Evolutionary conservation across 2,888 invertebrate species (phyloP).

Genomic region (Lacanobia oleracea): DNA sequence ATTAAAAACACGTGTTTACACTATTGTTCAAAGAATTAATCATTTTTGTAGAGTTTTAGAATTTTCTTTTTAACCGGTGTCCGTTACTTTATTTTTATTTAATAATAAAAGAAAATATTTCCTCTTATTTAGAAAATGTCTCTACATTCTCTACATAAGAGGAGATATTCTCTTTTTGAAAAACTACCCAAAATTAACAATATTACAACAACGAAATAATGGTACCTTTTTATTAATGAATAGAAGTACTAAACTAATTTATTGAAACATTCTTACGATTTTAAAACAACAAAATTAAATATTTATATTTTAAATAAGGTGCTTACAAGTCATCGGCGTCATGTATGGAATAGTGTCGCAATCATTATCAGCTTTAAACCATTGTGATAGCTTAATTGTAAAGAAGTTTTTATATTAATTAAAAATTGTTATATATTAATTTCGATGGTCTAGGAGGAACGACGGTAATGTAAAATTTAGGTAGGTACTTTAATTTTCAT

Average conservation of each 20-base stretch:
- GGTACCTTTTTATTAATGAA: neutral
- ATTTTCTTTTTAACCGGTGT: neutral
- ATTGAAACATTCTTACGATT: constrained; percentile 11
- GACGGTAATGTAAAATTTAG: constrained; percentile 5
- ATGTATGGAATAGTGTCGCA: constrained; percentile 59
- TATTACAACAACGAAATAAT: neutral
- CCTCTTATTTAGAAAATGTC: no score
- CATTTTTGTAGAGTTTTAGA: neutral
- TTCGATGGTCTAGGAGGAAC: constrained; percentile 20
- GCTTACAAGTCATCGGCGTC: constrained; percentile 60
- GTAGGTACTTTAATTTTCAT: constrained; percentile 18
- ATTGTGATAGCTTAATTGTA: constrained; percentile 77
- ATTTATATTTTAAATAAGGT: constrained; percentile 40
- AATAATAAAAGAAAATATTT: no score
- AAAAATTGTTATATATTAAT: constrained; percentile 1
- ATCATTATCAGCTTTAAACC: constrained; percentile 78
- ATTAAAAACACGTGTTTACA: constrained; percentile 19
- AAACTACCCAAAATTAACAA: neutral
- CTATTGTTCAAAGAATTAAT: constrained; percentile 7
- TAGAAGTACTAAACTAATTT: neutral
- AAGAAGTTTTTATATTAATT: constrained; percentile 47
- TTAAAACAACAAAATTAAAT: constrained; percentile 36
- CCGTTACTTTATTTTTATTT: no score
- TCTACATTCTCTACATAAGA: no score
- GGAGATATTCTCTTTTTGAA: no score